These are phyloP conservation scores for Arremon aurantiirostris DNA, from an alignment of 2,797 vertebrate species.

Conservation along the genomic window DNA sequence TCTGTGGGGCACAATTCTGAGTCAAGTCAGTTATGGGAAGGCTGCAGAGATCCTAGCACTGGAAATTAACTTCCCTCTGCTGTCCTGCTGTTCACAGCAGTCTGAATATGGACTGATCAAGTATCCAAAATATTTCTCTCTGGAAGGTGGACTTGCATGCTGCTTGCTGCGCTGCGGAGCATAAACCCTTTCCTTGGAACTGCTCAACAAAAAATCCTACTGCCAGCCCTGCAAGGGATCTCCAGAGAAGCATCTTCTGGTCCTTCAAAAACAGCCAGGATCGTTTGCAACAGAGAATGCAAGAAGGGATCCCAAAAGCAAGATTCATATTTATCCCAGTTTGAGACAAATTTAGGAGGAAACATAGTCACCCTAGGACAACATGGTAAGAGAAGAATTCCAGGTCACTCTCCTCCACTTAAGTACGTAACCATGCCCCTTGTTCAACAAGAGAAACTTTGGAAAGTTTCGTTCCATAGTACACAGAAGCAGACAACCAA, in stretches of 20 bases:
- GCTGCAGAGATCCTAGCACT: not conserved
- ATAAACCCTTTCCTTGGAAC: not conserved
- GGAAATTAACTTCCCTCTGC: not conserved
- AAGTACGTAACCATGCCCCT: too few species aligned
- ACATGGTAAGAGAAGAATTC: not conserved
- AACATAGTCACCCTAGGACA: not conserved
- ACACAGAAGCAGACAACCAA: not conserved
- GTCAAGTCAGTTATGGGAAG: accelerated
- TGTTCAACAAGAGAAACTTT: not conserved
- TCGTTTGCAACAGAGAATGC: accelerated
- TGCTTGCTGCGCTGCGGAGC: not conserved
- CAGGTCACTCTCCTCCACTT: not conserved
- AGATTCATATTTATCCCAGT: not conserved
- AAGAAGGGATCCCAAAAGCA: not conserved
- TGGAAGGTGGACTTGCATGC: accelerated
- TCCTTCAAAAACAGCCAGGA: not conserved
- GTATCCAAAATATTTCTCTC: not conserved
- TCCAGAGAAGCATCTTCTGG: not conserved
- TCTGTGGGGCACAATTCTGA: not conserved
- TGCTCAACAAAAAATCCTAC: not conserved
- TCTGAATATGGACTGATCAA: not conserved
- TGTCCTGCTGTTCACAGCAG: not conserved
- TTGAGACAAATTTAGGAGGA: not conserved
- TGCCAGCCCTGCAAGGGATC: accelerated
- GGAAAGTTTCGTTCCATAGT: not conserved